Evolutionary conservation across 2,888 invertebrate species (phyloP), one percentile per base, ranked within the genome.

Genomic region (Pseudoips prasinana): DNA sequence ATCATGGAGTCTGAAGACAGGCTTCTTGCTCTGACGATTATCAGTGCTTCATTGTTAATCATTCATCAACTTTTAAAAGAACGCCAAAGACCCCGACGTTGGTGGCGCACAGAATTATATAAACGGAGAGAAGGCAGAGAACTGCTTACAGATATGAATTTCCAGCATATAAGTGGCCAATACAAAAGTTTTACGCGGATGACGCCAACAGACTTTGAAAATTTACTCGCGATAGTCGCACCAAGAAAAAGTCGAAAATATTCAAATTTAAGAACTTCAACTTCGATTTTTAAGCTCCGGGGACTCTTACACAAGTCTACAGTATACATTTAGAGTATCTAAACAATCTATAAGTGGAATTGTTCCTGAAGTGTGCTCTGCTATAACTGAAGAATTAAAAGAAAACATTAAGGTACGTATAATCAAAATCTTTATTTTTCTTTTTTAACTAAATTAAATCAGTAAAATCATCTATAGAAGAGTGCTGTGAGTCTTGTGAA

Each of bases 51-150:
- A 42, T 42, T 43, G 17, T 29, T 43, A 32, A 38, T 43, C 11
- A 36, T 41, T 9, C 22, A 41, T 40, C 36, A 45, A n/a, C n/a
- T n/a, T 24, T 23, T 31, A 20, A 34, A 33, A 30, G 38, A 37
- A 41, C 41, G 37, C 40, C 22, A 27, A 45, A 45, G 37, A 45
- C 40, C 25, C 25, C 46, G 47, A 42, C 44, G 44, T 46, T 50
- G 41, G 50, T 47, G 47, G 44, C 41, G 41, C n/a, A 50, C 50
- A 46, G 37, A 47, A 31, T 47, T 51, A 29, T 51, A 45, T 36
- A 47, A 33, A 29, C 41, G 29, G 37, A 47, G 44, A 47, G 46
- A 24, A 26, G 36, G 42, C 31, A n/a, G n/a, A n/a, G n/a, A n/a
- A n/a, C n/a, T n/a, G n/a, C n/a, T n/a, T n/a, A n/a, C n/a, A n/a